These are phyloP conservation scores for Nowickia ferox DNA, from an alignment of 2,888 invertebrate genomes.

Conservation along the genomic window DNA sequence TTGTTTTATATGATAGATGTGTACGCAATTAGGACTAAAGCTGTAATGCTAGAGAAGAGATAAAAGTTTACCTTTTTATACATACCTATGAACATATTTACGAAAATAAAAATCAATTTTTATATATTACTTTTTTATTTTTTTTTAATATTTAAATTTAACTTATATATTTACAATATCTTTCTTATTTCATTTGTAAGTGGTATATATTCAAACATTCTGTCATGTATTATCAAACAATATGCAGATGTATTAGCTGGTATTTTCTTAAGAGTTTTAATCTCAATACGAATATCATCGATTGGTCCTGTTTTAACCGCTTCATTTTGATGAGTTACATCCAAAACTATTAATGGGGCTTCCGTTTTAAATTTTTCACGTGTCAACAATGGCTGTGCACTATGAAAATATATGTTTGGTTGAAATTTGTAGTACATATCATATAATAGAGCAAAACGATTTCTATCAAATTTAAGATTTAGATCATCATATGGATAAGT, in stretches of 20 bases:
- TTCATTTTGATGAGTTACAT: constrained; percentile 56
- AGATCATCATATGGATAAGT: constrained; percentile 69
- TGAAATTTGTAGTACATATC: background rate
- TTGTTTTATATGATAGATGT: background rate
- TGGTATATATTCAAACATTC: background rate
- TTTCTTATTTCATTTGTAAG: constrained; percentile 50
- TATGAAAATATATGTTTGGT: background rate
- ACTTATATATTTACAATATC: no score
- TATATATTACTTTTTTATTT: no score
- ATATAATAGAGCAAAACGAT: constrained; percentile 57
- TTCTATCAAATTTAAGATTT: constrained; percentile 60
- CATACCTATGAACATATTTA: background rate
- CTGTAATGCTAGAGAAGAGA: background rate
- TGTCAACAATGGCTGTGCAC: constrained; percentile 15
- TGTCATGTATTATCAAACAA: constrained; percentile 52
- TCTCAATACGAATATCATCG: constrained; percentile 30
- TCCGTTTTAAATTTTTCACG: constrained; percentile 19
- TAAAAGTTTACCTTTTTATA: background rate
- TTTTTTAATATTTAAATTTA: no score
- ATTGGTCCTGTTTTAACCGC: constrained; percentile 42
- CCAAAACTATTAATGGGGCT: constrained; percentile 36
- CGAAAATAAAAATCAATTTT: constrained; percentile 2
- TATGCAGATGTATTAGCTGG: constrained; percentile 42
- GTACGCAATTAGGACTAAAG: background rate
- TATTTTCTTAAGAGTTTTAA: constrained; percentile 20